A percentile compares a stretch with the other conserved stretches of the same genome.
Conservation (phyloP, 2,888 invertebrate species). For the Amphipoea oculea region DNA sequence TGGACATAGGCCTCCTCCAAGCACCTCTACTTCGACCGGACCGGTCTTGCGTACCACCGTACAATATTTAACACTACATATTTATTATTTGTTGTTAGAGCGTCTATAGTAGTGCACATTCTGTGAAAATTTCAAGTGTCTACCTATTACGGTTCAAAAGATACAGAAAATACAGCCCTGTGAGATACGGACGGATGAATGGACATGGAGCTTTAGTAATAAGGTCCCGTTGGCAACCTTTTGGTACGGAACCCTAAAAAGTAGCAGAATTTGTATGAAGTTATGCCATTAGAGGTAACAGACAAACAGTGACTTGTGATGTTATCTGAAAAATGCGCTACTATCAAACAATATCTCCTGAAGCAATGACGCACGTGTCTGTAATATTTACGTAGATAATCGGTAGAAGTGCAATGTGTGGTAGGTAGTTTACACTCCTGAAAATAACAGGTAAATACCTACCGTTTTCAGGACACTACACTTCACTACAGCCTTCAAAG, state of each 20-base stretch:
- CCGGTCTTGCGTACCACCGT: too few relatives aligned
- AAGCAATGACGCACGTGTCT: background rate
- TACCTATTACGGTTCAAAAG: too few relatives aligned
- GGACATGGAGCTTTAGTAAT: too few relatives aligned
- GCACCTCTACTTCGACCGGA: too few relatives aligned
- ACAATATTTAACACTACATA: too few relatives aligned
- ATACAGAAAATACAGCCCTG: too few relatives aligned
- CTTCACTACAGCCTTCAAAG: background rate
- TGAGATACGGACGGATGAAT: too few relatives aligned
- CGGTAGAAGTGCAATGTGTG: background rate
- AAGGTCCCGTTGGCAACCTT: too few relatives aligned
- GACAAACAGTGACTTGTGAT: background rate
- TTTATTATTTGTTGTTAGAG: too few relatives aligned
- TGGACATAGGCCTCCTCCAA: too few relatives aligned
- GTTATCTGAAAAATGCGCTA: slow-evolving; percentile 3
- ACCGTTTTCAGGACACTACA: background rate
- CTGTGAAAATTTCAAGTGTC: too few relatives aligned
- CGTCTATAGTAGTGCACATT: too few relatives aligned
- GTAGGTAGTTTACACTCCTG: background rate
- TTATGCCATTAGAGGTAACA: background rate
- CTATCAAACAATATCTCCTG: background rate
- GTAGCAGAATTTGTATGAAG: background rate
- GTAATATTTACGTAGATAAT: slow-evolving; percentile 1
- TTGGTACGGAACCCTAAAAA: background rate
- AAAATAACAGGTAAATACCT: background rate